Evolutionary conservation across 2,113 vertebrate genomes (phyloP).

Genomic region (Tympanuchus pallidicinctus): DNA sequence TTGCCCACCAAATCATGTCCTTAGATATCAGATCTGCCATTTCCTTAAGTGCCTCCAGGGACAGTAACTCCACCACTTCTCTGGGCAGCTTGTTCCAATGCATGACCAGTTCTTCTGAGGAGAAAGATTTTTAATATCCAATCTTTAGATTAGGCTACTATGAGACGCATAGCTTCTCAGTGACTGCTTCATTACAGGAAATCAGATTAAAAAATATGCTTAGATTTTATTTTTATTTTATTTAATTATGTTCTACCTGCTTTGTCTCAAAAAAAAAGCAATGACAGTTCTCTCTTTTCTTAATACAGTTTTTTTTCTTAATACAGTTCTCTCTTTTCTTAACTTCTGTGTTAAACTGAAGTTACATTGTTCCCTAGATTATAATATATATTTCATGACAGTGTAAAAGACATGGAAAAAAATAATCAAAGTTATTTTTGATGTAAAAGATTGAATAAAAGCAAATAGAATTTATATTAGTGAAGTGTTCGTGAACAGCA

Average conservation of each 20-base stretch:
- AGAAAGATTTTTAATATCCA: no score
- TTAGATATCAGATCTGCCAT: no score
- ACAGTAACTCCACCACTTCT: no score
- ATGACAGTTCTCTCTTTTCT: not conserved
- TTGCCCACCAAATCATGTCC: no score
- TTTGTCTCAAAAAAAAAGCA: not conserved
- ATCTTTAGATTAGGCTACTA: not conserved
- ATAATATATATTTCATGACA: not conserved
- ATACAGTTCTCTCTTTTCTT: not conserved
- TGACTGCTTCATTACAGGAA: not conserved
- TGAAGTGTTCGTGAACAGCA: fast-evolving
- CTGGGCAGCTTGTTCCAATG: no score
- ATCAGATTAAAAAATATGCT: not conserved
- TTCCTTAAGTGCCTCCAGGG: no score
- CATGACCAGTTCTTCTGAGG: no score
- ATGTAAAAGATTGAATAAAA: not conserved
- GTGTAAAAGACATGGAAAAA: not conserved
- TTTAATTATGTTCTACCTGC: not conserved
- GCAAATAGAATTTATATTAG: not conserved
- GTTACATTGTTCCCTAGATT: not conserved
- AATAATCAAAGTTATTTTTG: not conserved
- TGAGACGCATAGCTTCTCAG: not conserved
- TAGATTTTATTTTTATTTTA: not conserved
- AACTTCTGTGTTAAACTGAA: not conserved
- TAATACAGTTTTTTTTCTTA: not conserved